A percentile compares a stretch with the other conserved stretches of the same genome.
These are phyloP conservation scores for Drosophila albomicans DNA, from an alignment of 1,140 invertebrate species.

Conservation along the genomic window DNA sequence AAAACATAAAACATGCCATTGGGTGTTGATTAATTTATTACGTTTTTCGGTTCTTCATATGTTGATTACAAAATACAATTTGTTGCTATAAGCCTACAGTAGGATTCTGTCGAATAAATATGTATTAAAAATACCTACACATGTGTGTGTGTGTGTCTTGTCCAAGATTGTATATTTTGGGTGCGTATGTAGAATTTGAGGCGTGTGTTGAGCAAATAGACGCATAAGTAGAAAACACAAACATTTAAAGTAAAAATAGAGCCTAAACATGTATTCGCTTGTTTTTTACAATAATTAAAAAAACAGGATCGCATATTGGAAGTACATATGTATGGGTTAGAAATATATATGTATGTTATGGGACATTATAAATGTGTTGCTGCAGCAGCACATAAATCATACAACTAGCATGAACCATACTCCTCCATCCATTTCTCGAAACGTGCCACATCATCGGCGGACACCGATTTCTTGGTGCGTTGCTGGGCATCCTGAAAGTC, in stretches of 20 bases:
- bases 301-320: constrained; percentile 56
- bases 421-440: constrained; percentile 99
- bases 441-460: constrained; percentile 95
- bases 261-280: constrained; percentile 41
- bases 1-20: constrained; percentile 13
- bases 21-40: constrained; percentile 79
- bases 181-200: constrained; percentile 20
- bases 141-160: constrained; percentile 40
- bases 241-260: constrained; percentile 15
- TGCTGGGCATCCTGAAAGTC: constrained; percentile 96
- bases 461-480: constrained; percentile 98
- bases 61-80: constrained; percentile 81
- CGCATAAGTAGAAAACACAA: constrained; percentile 47
- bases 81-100: constrained; percentile 77
- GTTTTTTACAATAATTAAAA: constrained; percentile 55
- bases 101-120: constrained; percentile 74
- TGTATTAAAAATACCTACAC: constrained; percentile 61
- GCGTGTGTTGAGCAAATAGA: constrained; percentile 66
- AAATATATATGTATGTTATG: constrained; percentile 5
- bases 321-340: constrained; percentile 61
- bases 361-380: constrained; percentile 44
- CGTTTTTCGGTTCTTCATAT: constrained; percentile 69
- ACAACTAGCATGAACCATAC: constrained; percentile 91
- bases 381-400: constrained; percentile 62
- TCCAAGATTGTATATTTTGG: constrained; percentile 27